Base-by-base conservation (phyloP, 2,797 vertebrate genomes). In the Sebastes hubbsi region DNA sequence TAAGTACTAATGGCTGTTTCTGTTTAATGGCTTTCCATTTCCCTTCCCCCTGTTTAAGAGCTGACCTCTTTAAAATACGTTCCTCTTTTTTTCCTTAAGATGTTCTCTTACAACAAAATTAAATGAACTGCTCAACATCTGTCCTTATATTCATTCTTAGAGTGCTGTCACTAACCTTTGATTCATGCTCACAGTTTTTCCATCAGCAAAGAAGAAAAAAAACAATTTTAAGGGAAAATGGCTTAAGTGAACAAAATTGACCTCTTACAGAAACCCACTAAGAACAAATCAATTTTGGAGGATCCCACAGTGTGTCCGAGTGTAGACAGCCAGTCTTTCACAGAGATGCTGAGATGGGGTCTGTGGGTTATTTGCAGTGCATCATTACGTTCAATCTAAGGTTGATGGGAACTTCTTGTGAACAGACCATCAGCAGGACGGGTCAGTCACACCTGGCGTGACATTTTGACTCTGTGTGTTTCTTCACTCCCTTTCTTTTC, bases 251-350 rank as follows among this genome's bases (percentile, higher is more conserved):
- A 84, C 29, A 84, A 79, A 86, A 87, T 84, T 85, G 82, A 88
- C 85, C 82, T 88, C 81, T 85, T 77, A 82, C 62, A 87, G 63
- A 87, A 78, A 82, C 80, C 66, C 80, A 80, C 84, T 82, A 72
- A 86, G 79, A 80, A 86, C 66, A 89, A 91, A 93, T 91, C 80
- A 74, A 87, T 90, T 89, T 77, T 69, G 62, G 68, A 79, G 68
- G 71, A 81, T 86, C 56, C 69, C 77, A 74, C 75, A 84, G 73
- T 82, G 79, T 72, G 82, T 82, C 68, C 85, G 80, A 78, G 59
- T 61, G 78, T 46, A 20, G 76, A 77, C 25, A 49, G 62, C 13
- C 1, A 65, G 70, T 71, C 75, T 72, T 38, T 75, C 34, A 72
- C 78, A 72, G 18, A 29, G 55, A 58, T 61, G 34, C 20, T 5